Base-by-base conservation (phyloP, 2,113 vertebrate species). In the Melospiza georgiana region DNA sequence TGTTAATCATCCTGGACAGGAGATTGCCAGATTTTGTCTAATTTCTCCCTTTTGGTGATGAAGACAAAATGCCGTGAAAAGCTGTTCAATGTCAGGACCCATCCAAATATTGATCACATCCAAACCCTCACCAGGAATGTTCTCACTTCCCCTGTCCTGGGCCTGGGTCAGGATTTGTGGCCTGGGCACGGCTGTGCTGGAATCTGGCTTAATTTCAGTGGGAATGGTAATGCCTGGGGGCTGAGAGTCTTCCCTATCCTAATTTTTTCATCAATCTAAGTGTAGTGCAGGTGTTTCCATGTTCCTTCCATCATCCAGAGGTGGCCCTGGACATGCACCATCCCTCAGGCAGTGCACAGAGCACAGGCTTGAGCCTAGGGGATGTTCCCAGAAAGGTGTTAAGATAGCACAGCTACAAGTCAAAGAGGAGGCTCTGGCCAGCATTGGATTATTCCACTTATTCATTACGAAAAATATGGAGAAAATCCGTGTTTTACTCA, bases 1-100 rank as follows among this genome's bases (percentile, higher is more conserved):
- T 0, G 0, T 23, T 43, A 55, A n/a, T 4, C 15, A 48, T 9
- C 14, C 27, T 25, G 57, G 33, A 30, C 7, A 31, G 22, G 54
- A 69, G n/a, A 27, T 11, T 18, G 10, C 0, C 43, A 17, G 19
- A 33, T 67, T 67, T 51, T 24, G 5, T 72, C 62, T 72, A 2
- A 41, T 85, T 66, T 69, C 13, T 57, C 77, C 13, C 5, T 37
- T 0, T 15, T 44, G 35, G 59, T 44, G 22, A 8, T 0, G 1
- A 67, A 84, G 43, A 46, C 55, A 88, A 85, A 73, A 49, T 16
- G 49, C 4, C 6, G 21, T 30, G 23, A 67, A 35, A 81, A 41
- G 14, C 12, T 24, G 9, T 15, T 62, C 19, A 19, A 0, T 35
- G 8, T 77, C 33, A n/a, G 61, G 28, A 7, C 2, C 6, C 65